Evolutionary conservation across 2,888 invertebrate species (phyloP), one percentile per base, ranked within the genome.

Genomic region (Cosmia trapezina): DNA sequence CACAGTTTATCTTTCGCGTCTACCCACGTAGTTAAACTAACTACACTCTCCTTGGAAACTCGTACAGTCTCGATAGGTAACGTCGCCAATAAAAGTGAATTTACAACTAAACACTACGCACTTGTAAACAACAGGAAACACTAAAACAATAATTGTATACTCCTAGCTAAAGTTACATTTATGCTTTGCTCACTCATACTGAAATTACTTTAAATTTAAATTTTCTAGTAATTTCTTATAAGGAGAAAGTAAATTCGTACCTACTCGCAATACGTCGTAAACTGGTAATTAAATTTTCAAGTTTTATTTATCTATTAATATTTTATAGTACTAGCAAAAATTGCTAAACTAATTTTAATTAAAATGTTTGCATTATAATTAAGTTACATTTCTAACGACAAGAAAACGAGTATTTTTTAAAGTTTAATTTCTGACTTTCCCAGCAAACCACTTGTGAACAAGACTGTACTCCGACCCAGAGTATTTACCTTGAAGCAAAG

Each of bases 401-500:
- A 65, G 19, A 12, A 37, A 67, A 37, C 37, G 6, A 12, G 17
- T n/a, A n/a, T 28, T 28, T 65, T 41, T 28, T 19, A 11, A 61
- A 49, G 14, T 14, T 49, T 49, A 22, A 57, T 49, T 41, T 51
- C 12, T 17, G 19, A n/a, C 17, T 19, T 28, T 49, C 2, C 2
- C 8, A 12, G 7, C 37, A 22, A 56, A 68, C 12, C 8, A 53
- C 41, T 72, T 67, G 14, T 66, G 61, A 65, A 33, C 43, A 4
- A 7, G 22, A 73, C 70, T 74, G 67, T 84, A 79, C 79, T 17
- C 14, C 53, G 45, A 70, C 53, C 41, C 51, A 37, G 54, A 54
- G 64, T 77, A 79, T 79, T 82, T 85, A 83, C 77, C 78, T 80
- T 77, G 76, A 69, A 73, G 74, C 71, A 70, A 45, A 75, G 65